Conservation (phyloP, 1,140 invertebrate genomes). For the Lepidurus arcticus region DNA sequence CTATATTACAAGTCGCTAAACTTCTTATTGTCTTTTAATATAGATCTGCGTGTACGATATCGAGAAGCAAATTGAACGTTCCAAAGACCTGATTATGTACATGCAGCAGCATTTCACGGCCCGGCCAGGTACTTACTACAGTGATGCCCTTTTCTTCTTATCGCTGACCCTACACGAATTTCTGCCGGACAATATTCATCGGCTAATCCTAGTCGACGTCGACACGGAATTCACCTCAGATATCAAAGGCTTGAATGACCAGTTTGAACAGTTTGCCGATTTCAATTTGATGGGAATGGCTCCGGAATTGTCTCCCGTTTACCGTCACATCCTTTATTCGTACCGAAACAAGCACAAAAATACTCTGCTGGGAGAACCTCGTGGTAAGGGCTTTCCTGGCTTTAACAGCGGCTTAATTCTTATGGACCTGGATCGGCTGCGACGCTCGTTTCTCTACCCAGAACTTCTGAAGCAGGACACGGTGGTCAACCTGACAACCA, state of each 20-base stretch:
- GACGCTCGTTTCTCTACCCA: slow-evolving; percentile 56
- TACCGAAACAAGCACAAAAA: slow-evolving; percentile 58
- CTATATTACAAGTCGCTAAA: not conserved
- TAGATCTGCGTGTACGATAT: slow-evolving; percentile 59
- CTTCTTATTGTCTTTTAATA: slow-evolving; percentile 40
- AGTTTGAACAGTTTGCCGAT: slow-evolving; percentile 57
- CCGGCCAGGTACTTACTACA: slow-evolving; percentile 71
- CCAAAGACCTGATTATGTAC: slow-evolving; percentile 58
- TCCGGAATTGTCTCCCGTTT: slow-evolving; percentile 72
- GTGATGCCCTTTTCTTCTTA: slow-evolving; percentile 72
- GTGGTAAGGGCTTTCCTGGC: slow-evolving; percentile 61
- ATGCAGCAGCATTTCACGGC: slow-evolving; percentile 71
- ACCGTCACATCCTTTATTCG: slow-evolving; percentile 65
- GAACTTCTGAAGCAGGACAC: slow-evolving; percentile 52
- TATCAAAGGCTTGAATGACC: slow-evolving; percentile 57
- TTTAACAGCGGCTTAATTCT: slow-evolving; percentile 77
- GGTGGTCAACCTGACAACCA: slow-evolving; percentile 56
- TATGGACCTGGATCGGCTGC: slow-evolving; percentile 62
- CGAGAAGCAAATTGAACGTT: slow-evolving; percentile 52
- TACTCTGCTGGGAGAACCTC: slow-evolving; percentile 55
- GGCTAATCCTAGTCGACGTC: slow-evolving; percentile 68
- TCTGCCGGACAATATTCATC: slow-evolving; percentile 51
- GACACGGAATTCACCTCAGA: slow-evolving; percentile 71
- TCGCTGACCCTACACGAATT: slow-evolving; percentile 69
- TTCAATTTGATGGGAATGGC: slow-evolving; percentile 66